These are phyloP conservation scores for Cryptosula pallasiana DNA, from an alignment of 2,888 invertebrate genomes.

Conservation along the genomic window DNA sequence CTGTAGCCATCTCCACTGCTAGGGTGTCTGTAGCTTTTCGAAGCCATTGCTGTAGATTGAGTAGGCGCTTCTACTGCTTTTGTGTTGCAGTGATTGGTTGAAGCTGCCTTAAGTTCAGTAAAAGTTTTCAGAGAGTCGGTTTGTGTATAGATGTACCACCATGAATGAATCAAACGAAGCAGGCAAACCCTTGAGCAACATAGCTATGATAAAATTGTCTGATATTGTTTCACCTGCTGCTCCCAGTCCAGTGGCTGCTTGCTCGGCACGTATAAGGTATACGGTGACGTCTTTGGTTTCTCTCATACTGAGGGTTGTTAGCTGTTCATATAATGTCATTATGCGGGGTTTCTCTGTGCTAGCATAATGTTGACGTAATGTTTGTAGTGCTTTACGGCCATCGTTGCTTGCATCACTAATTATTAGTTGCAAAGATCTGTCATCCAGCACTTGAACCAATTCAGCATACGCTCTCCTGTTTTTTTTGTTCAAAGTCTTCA, in stretches of 20 bases:
- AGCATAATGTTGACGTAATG: neutral
- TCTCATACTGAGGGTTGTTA: neutral
- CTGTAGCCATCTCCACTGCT: neutral
- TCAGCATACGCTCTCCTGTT: neutral
- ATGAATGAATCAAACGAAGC: neutral
- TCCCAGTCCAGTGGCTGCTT: neutral
- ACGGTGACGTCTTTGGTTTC: neutral
- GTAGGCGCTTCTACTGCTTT: neutral
- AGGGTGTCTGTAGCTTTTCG: neutral
- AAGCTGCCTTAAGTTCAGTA: too few relatives aligned
- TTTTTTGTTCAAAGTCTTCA: neutral
- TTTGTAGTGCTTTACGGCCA: neutral
- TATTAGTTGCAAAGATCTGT: neutral
- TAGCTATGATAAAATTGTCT: neutral
- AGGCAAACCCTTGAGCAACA: neutral
- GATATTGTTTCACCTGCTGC: neutral
- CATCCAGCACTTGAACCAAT: neutral
- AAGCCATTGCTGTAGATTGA: neutral
- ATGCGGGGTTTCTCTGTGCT: neutral
- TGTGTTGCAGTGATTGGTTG: too few relatives aligned
- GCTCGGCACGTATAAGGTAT: neutral
- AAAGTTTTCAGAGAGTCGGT: neutral
- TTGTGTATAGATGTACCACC: neutral
- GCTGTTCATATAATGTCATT: neutral
- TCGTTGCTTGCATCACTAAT: neutral